Conservation (phyloP, 2,888 invertebrate genomes). For the Hesperia comma region DNA sequence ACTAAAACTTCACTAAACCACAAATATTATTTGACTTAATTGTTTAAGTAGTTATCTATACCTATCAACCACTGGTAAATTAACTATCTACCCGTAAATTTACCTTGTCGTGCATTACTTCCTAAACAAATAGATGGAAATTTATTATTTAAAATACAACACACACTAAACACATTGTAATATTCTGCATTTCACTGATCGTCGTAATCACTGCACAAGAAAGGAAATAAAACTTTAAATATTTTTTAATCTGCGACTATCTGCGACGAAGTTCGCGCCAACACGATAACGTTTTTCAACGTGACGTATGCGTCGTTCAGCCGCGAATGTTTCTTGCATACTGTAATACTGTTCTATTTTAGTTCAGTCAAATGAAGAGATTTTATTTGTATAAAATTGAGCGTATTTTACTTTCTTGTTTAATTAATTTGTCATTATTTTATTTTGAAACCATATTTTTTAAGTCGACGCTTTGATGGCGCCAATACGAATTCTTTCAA, state of each 20-base stretch:
- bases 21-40: slow-evolving; percentile 43
- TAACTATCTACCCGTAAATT: slow-evolving; percentile 52
- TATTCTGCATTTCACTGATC: too few species aligned
- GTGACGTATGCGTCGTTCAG: slow-evolving; percentile 59
- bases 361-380: slow-evolving; percentile 61
- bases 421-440: slow-evolving; percentile 40
- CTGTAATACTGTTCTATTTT: slow-evolving; percentile 69
- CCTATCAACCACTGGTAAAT: slow-evolving; percentile 47
- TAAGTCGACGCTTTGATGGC: not conserved
- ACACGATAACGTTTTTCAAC: slow-evolving; percentile 48
- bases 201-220: slow-evolving; percentile 12
- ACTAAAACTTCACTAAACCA: slow-evolving; percentile 37
- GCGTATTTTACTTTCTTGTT: slow-evolving; percentile 48
- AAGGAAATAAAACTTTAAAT: slow-evolving; percentile 38
- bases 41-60: too few species aligned
- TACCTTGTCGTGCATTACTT: slow-evolving; percentile 55
- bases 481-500: too few species aligned
- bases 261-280: slow-evolving; percentile 55
- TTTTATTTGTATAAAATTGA: slow-evolving; percentile 53
- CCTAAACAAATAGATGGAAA: slow-evolving; percentile 43
- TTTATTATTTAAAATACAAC: slow-evolving; percentile 48
- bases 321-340: slow-evolving; percentile 61
- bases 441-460: slow-evolving; percentile 27
- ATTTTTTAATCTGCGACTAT: slow-evolving; percentile 41
- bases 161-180: slow-evolving; percentile 13